Percentiles rank a stretch among this genome's conserved stretches.
Conservation (phyloP, 2,888 invertebrate species). For the Mylabris sibirica region DNA sequence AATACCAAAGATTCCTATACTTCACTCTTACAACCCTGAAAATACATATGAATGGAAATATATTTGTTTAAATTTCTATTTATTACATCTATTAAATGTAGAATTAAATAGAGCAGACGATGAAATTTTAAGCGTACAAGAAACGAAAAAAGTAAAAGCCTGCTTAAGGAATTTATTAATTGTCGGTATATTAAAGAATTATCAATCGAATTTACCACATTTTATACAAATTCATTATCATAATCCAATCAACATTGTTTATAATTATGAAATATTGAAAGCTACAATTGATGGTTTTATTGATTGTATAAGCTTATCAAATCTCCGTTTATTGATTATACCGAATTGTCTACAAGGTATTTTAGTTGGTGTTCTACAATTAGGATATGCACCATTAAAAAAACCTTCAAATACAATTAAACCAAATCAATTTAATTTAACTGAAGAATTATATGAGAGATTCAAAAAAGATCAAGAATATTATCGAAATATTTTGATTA, state of each 20-base stretch:
- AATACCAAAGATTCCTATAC: neutral
- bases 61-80: constrained; percentile 60
- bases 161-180: constrained; percentile 70
- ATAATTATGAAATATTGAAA: constrained; percentile 65
- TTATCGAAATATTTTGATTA: constrained; percentile 64
- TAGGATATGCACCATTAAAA: constrained; percentile 73
- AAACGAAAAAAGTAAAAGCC: constrained; percentile 70
- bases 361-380: constrained; percentile 73
- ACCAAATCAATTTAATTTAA: constrained; percentile 62
- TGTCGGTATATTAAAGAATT: constrained; percentile 71
- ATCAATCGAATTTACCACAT: constrained; percentile 65
- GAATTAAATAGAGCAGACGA: constrained; percentile 45
- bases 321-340: constrained; percentile 67
- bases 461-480: constrained; percentile 64
- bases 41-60: constrained; percentile 59
- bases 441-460: constrained; percentile 64
- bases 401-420: constrained; percentile 61
- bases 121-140: constrained; percentile 70
- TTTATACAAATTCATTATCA: constrained; percentile 40
- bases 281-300: constrained; percentile 63
- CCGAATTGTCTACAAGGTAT: constrained; percentile 68
- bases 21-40: neutral
- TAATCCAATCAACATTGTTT: constrained; percentile 51
- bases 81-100: constrained; percentile 58
- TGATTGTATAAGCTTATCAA: constrained; percentile 62